phyloP scores from a whole-genome alignment of 2,888 invertebrate genomes.

The Cephus rjabovi region DNA sequence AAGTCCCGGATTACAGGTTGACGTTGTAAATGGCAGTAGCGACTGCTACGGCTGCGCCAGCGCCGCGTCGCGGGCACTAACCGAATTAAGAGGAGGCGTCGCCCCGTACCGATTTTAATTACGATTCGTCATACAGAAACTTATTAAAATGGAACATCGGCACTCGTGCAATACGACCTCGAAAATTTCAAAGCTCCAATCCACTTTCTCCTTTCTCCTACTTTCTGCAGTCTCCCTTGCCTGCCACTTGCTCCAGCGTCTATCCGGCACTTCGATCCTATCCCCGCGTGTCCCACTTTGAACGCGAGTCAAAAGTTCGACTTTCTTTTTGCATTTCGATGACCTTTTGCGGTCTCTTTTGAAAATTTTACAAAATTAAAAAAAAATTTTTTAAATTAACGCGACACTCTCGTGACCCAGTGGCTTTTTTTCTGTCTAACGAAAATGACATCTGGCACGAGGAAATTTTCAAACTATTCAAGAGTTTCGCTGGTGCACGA shows the following conservation, averaged over 20 bases:
- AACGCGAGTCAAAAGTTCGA: not conserved
- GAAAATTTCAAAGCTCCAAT: not conserved
- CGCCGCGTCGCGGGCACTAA: not conserved
- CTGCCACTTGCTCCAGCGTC: no score
- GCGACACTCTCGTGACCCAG: not conserved
- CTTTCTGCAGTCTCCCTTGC: no score
- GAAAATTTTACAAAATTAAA: no score
- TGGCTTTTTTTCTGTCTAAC: not conserved
- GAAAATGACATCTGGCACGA: not conserved
- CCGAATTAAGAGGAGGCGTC: not conserved
- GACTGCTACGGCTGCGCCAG: not conserved
- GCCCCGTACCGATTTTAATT: conserved; percentile 43
- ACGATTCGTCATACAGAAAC: conserved; percentile 19
- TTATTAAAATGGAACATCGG: conserved; percentile 24
- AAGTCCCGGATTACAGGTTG: not conserved
- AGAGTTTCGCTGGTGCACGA: not conserved
- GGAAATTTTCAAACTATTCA: not conserved
- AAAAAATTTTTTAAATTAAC: not conserved
- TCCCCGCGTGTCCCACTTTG: not conserved
- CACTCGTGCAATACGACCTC: not conserved
- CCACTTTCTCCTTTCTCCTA: not conserved
- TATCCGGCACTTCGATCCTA: not conserved
- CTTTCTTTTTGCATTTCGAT: not conserved
- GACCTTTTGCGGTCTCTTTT: no score
- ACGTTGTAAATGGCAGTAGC: not conserved